Evolutionary conservation across 2,888 invertebrate genomes (phyloP).

Genomic region (Formica aserva): DNA sequence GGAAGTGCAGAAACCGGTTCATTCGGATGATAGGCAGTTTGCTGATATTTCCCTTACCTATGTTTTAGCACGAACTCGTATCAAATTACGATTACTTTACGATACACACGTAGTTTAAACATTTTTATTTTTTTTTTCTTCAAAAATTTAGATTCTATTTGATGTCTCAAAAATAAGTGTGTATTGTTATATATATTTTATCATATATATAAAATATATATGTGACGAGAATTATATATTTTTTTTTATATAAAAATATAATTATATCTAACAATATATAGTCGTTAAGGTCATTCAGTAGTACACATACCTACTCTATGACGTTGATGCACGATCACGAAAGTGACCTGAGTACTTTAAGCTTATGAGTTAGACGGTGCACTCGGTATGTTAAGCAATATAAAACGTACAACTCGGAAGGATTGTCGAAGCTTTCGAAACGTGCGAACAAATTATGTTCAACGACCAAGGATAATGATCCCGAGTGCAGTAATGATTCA

Average conservation of each 20-base stretch:
- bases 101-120: not conserved
- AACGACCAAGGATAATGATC: slow-evolving; percentile 72
- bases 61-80: not conserved
- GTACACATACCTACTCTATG: slow-evolving; percentile 30
- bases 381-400: slow-evolving; percentile 65
- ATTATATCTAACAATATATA: slow-evolving; percentile 1
- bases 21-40: slow-evolving; percentile 10
- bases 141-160: slow-evolving; percentile 3
- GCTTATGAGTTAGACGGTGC: slow-evolving; percentile 69
- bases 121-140: not conserved
- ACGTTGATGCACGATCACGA: slow-evolving; percentile 72
- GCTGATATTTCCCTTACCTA: not conserved
- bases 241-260: not conserved
- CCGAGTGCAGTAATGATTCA: slow-evolving; percentile 68
- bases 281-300: slow-evolving; percentile 5
- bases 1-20: slow-evolving; percentile 48
- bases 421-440: slow-evolving; percentile 71
- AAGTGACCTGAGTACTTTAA: slow-evolving; percentile 68
- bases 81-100: not conserved
- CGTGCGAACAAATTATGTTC: slow-evolving; percentile 71
- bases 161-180: not conserved
- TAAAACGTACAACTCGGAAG: slow-evolving; percentile 65
- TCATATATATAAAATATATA: not conserved
- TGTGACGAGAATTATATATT: not conserved
- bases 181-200: not conserved